A percentile compares a stretch with the other conserved stretches of the same genome.
phyloP scores from a whole-genome alignment of 2,888 invertebrate genomes.

The Pecten maximus region DNA sequence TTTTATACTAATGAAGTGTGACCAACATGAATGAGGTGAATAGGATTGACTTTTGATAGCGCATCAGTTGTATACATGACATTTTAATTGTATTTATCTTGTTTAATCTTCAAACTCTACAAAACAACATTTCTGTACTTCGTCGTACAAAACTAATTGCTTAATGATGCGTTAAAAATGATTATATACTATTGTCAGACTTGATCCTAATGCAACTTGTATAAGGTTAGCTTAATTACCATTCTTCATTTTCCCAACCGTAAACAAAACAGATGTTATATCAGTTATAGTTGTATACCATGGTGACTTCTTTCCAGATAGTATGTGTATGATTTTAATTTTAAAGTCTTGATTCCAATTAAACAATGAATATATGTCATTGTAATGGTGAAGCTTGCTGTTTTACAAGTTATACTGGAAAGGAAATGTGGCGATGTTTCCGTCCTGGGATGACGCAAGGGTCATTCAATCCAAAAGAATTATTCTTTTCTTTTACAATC shows the following conservation, averaged over 20 bases:
- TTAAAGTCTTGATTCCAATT: too few relatives aligned
- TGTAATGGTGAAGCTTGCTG: too few relatives aligned
- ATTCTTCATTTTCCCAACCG: not conserved
- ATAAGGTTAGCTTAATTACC: not conserved
- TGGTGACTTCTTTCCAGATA: too few relatives aligned
- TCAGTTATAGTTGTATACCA: too few relatives aligned
- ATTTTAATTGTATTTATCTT: not conserved
- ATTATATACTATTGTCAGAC: not conserved
- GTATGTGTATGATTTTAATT: too few relatives aligned
- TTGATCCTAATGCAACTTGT: not conserved
- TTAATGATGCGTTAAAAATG: not conserved
- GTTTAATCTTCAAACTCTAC: not conserved
- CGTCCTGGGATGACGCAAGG: not conserved
- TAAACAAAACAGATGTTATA: too few relatives aligned
- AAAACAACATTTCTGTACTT: not conserved
- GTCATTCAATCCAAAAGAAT: constrained; percentile 9
- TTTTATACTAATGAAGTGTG: not conserved
- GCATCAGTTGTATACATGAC: not conserved
- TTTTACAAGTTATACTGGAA: too few relatives aligned
- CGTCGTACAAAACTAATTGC: not conserved
- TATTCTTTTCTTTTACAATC: constrained; percentile 18
- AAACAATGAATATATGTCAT: too few relatives aligned
- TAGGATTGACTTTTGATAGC: not conserved
- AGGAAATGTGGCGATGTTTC: not conserved
- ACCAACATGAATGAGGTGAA: not conserved